Percentiles rank a stretch among this genome's conserved stretches.
phyloP scores from a whole-genome alignment of 2,888 invertebrate genomes.

The Leuctra nigra region DNA sequence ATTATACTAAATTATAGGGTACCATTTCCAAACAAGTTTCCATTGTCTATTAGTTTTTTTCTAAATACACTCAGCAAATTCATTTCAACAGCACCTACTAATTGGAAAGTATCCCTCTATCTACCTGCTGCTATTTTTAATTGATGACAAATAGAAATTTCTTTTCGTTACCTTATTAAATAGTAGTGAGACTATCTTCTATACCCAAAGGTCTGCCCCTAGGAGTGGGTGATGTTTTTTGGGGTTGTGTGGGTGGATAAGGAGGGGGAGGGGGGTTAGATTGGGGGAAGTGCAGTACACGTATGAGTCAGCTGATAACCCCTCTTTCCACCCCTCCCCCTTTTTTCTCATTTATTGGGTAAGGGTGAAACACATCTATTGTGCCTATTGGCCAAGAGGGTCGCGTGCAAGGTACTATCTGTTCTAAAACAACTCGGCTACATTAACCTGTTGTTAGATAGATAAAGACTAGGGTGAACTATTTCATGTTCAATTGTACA shows the following conservation, averaged over 20 bases:
- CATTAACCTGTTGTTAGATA: neutral
- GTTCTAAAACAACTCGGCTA: neutral
- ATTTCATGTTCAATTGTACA: neutral
- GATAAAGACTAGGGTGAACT: neutral
- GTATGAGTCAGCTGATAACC: slow-evolving; percentile 29
- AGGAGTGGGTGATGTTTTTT: too few relatives aligned
- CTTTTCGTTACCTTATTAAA: too few relatives aligned
- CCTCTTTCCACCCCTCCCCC: slow-evolving; percentile 14
- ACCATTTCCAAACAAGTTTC: too few relatives aligned
- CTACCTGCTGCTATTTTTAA: too few relatives aligned
- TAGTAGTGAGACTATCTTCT: too few relatives aligned
- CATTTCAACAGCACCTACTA: too few relatives aligned
- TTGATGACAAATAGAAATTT: too few relatives aligned
- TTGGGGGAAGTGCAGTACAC: neutral
- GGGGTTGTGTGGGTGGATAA: neutral
- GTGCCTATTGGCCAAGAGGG: slow-evolving; percentile 24
- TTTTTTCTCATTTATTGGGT: slow-evolving; percentile 20
- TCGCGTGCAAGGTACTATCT: neutral
- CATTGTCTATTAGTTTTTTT: too few relatives aligned
- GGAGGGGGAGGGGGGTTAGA: neutral
- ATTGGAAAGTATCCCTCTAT: too few relatives aligned
- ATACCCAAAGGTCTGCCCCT: too few relatives aligned
- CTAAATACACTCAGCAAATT: too few relatives aligned
- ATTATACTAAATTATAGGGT: too few relatives aligned
- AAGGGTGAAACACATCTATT: slow-evolving; percentile 23